Base-by-base conservation (phyloP, 2,113 vertebrate genomes). In the Acanthochromis polyacanthus region DNA sequence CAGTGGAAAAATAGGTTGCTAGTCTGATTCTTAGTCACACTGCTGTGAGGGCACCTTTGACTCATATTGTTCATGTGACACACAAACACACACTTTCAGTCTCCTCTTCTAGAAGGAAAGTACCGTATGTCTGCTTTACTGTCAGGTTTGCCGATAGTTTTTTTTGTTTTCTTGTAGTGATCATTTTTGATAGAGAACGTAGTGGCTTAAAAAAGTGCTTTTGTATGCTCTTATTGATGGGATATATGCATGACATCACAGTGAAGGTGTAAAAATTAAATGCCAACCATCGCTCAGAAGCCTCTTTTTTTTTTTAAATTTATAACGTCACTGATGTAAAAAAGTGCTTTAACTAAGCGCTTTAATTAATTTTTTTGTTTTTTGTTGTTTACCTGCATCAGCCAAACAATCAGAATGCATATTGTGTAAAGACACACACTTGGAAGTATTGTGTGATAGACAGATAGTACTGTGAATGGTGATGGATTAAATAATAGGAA, bases 21-120 rank as follows among this genome's bases (percentile, higher is more conserved):
- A 15, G 32, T 53, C 14, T 62, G 63, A 58, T 48, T 61, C 11
- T 67, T 43, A 80, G 57, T 75, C 65, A 75, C 40, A 43, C 52
- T 60, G 48, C 8, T 32, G 36, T 43, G 17, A 55, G 9, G 7
- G 56, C 1, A 4, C 19, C 45, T 28, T 67, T 63, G 20, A 40
- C 28, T 52, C 55, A 65, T 59, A 17, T 43, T 43, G n/a, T 64
- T 25, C 7, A 45, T 69, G 9, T 75, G 32, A 80, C 65, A n/a
- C 23, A 51, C 11, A 75, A 43, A 23, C 53, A 61, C 45, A 53
- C 10, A n/a, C 22, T 28, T 22, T 52, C 12, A 9, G 11, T 45
- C 10, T 38, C 23, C 6, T 48, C 20, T 58, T 61, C 68, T 57
- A 14, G 14, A 56, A 19, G 0, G 14, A 45, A 15, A 14, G 43